These are phyloP conservation scores for Pristis pectinata DNA, from an alignment of 2,797 vertebrate genomes.

Conservation along the genomic window DNA sequence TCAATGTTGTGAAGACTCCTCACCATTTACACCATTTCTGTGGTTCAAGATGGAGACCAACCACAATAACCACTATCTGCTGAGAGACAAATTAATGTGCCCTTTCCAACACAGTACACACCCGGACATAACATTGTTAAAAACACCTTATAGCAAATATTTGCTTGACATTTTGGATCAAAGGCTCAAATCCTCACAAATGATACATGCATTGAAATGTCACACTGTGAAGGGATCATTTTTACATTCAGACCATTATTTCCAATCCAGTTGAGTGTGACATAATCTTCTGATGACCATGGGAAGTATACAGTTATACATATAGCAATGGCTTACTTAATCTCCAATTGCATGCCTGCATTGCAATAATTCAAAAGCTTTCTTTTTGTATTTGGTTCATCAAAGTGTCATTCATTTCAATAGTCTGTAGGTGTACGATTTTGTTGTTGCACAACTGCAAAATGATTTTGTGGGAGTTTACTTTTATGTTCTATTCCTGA, in stretches of 20 bases:
- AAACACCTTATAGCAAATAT: background rate
- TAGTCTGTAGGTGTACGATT: background rate
- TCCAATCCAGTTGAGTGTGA: no score
- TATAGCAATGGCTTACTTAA: background rate
- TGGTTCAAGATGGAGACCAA: background rate
- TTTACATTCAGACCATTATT: background rate
- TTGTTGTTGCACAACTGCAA: background rate
- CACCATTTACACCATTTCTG: background rate
- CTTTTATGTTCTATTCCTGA: background rate
- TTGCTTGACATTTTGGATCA: background rate
- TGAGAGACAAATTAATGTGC: background rate
- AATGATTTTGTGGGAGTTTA: background rate
- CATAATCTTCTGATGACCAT: background rate
- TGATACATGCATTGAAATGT: background rate
- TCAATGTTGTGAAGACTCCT: background rate
- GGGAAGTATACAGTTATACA: background rate
- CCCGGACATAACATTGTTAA: no score
- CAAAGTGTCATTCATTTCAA: no score
- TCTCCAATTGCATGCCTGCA: background rate
- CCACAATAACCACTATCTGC: background rate
- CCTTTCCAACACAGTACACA: no score
- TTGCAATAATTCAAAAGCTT: background rate
- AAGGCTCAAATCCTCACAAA: background rate
- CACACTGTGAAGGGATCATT: background rate
- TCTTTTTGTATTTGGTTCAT: no score